Base-by-base conservation (phyloP, 2,888 invertebrate species). In the Pterostichus madidus region DNA sequence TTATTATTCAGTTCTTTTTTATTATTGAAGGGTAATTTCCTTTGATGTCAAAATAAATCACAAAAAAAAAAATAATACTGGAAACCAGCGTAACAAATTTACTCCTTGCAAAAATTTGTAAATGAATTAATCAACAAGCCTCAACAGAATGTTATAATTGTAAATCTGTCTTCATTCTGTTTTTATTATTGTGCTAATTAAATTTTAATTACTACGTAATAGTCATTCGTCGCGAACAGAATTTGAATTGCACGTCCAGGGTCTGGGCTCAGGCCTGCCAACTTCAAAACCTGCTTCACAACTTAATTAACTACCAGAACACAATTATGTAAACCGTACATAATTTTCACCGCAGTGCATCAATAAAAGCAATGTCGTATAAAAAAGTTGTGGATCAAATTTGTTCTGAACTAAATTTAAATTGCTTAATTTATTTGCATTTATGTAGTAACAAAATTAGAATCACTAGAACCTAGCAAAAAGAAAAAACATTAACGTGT, bases 151-250 rank as follows among this genome's bases (percentile, higher is more conserved):
- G 56, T 17, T 39, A 17, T 61, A 80, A 77, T 77, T 39, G 80
- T 73, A 53, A 73, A 73, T 73, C 53, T 31, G 24, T 44, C 44
- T 35, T 24, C 35, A 32, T 17, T 24, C 31, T 80, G 46, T 39
- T 39, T 73, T 80, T 80, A 46, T 80, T 80, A 80, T 73, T 53
- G 17, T 17, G 17, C 53, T 73, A 80, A 80, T 80, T 73, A 80
- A 80, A 73, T 71, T 80, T 56, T 80, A 80, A 80, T 80, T 80
- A 73, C 80, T 52, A 32, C 56, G 46, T 53, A 56, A 71, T 80
- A 73, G 59, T 44, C 44, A 64, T 35, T 64, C 64, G 35, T 35
- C 76, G 49, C 13, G 52, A 53, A 35, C 15, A 32, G 76, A 76
- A 53, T 76, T 76, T 76, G 76, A 76, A 76, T 76, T 52, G 56